These are phyloP conservation scores for Arvicanthis niloticus DNA, from an alignment of 2,113 vertebrate genomes.

Conservation along the genomic window DNA sequence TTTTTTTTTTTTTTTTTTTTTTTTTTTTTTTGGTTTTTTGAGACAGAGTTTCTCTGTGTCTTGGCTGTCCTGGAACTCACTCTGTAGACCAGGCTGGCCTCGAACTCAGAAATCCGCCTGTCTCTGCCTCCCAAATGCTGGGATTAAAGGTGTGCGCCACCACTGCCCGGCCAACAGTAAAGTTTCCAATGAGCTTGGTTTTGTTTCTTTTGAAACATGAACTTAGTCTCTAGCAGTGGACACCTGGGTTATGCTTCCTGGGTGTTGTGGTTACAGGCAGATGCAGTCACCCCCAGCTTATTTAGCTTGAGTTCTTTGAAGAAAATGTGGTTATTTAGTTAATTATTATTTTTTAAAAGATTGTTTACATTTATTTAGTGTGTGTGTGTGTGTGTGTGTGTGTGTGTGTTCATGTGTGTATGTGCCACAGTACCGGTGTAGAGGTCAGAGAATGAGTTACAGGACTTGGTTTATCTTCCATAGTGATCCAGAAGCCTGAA, in stretches of 20 bases:
- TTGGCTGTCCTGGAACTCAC: too few species aligned
- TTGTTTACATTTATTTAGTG: neutral
- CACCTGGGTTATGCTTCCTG: too few species aligned
- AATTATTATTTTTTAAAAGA: slow-evolving; percentile 30
- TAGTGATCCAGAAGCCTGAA: neutral
- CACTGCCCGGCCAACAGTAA: too few species aligned
- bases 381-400: neutral
- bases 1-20: too few species aligned
- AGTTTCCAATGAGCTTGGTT: neutral
- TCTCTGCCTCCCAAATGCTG: too few species aligned
- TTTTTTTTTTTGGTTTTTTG: too few species aligned
- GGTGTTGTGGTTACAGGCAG: neutral
- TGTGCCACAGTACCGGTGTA: neutral
- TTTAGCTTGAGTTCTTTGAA: slow-evolving; percentile 25
- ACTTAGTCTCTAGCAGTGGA: neutral
- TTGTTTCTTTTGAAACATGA: neutral
- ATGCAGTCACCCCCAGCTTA: neutral
- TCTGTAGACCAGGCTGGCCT: too few species aligned
- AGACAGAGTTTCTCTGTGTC: too few species aligned
- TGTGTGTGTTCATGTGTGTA: neutral
- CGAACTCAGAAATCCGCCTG: too few species aligned
- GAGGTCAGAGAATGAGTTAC: neutral
- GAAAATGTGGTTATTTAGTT: neutral
- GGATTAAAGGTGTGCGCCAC: too few species aligned
- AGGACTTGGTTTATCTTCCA: neutral